Percentiles rank a stretch among this genome's conserved stretches.
phyloP scores from a whole-genome alignment of 2,888 invertebrate genomes.

The Drosophila putrida region DNA sequence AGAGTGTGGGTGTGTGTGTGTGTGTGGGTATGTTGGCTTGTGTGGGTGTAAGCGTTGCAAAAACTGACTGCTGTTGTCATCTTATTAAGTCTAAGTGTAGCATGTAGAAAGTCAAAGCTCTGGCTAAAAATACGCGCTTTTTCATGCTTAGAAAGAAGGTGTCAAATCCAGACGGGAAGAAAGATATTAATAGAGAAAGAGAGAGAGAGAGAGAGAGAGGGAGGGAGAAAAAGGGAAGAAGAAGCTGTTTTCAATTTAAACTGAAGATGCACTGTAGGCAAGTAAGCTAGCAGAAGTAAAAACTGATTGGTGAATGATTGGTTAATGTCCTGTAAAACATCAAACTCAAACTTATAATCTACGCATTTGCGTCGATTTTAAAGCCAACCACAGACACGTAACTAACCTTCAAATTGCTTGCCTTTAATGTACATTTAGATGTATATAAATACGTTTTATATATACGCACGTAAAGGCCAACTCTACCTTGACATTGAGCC shows the following conservation, averaged over 20 bases:
- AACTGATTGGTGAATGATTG: no score
- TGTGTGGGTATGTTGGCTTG: conserved; percentile 13
- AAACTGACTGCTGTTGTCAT: conserved; percentile 73
- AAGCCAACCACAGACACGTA: conserved; percentile 2
- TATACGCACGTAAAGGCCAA: neutral
- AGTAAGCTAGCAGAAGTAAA: no score
- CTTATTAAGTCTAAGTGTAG: conserved; percentile 72
- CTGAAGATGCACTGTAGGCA: no score
- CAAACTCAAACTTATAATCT: conserved; percentile 3
- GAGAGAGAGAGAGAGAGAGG: neutral
- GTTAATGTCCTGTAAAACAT: no score
- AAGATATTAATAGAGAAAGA: neutral
- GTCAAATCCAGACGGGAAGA: conserved; percentile 4
- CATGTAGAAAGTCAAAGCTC: conserved; percentile 24
- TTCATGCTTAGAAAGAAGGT: conserved; percentile 14
- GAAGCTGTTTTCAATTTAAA: neutral
- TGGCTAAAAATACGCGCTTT: conserved; percentile 63
- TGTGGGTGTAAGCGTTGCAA: conserved; percentile 42
- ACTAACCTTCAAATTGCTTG: conserved; percentile 4
- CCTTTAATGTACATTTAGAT: neutral
- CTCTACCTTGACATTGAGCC: conserved; percentile 64
- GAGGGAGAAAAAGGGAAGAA: neutral
- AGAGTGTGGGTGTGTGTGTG: conserved; percentile 12
- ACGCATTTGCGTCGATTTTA: conserved; percentile 38
- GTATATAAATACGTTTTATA: neutral